phyloP scores from a whole-genome alignment of 2,888 invertebrate genomes.

The Scaptomyza flava region DNA sequence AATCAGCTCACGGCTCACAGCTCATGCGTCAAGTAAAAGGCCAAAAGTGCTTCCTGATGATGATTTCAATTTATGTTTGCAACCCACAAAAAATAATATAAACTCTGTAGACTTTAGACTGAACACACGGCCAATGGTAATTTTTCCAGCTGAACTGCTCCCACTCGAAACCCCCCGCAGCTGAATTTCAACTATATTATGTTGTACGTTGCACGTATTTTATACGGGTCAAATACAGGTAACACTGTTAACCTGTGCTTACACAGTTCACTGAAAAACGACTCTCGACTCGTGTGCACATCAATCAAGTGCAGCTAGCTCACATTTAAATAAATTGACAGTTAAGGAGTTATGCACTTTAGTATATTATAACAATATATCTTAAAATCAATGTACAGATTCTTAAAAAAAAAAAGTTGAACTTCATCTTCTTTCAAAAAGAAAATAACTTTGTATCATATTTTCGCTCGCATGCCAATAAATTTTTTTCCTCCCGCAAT shows the following conservation, averaged over 20 bases:
- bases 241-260: conserved; percentile 29
- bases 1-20: conserved; percentile 41
- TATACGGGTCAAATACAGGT: conserved; percentile 35
- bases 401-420: too few species aligned
- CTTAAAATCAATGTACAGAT: not conserved
- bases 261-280: conserved; percentile 31
- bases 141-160: conserved; percentile 59
- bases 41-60: conserved; percentile 40
- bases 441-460: not conserved
- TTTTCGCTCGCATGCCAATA: not conserved
- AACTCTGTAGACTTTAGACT: conserved; percentile 1
- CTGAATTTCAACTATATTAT: conserved; percentile 36
- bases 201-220: conserved; percentile 46
- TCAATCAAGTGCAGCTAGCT: conserved; percentile 34
- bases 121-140: conserved; percentile 50
- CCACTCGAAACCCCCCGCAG: conserved; percentile 26
- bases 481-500: not conserved
- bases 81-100: not conserved
- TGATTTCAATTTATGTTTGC: conserved; percentile 48
- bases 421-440: too few species aligned
- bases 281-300: conserved; percentile 30
- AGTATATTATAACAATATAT: not conserved
- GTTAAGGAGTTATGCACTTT: not conserved
- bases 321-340: conserved; percentile 9
- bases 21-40: conserved; percentile 26